Evolutionary conservation across 2,113 vertebrate genomes (phyloP).

Genomic region (Toxotes jaculatrix): DNA sequence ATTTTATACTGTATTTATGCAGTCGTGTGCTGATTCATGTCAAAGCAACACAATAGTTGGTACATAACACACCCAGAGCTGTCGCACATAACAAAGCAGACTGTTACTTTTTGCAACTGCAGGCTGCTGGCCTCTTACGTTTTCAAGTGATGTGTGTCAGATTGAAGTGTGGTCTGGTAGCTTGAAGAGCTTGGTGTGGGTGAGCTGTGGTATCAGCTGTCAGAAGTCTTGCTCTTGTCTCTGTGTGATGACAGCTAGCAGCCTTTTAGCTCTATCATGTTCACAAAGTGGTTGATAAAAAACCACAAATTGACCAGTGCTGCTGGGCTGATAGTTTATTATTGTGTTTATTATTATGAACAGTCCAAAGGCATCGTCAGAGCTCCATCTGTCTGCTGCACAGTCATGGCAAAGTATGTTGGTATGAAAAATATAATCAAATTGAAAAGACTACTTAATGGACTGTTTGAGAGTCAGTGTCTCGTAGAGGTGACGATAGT

Average conservation of each 20-base stretch:
- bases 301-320: conserved; percentile 3
- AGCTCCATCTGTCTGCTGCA: not conserved
- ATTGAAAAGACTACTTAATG: conserved; percentile 13
- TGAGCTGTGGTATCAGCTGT: conserved; percentile 41
- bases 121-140: not conserved
- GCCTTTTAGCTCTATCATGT: conserved; percentile 25
- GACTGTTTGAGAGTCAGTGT: conserved; percentile 51
- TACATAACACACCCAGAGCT: not conserved
- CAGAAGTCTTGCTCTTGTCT: conserved; percentile 25
- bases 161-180: conserved; percentile 19
- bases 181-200: conserved; percentile 14
- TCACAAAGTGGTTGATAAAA: conserved; percentile 25
- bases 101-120: not conserved
- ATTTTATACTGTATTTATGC: not conserved
- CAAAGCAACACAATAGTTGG: not conserved
- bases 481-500: conserved; percentile 53
- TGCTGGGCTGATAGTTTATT: conserved; percentile 11
- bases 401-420: not conserved
- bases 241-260: conserved; percentile 6
- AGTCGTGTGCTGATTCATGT: too few species aligned
- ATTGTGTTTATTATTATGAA: conserved; percentile 15
- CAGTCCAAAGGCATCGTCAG: not conserved
- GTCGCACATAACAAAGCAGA: not conserved
- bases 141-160: conserved; percentile 15
- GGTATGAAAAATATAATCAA: not conserved